Evolutionary conservation across 2,113 vertebrate species (phyloP), one percentile per base, ranked within the genome.

Genomic region (Triplophysa tibetana): DNA sequence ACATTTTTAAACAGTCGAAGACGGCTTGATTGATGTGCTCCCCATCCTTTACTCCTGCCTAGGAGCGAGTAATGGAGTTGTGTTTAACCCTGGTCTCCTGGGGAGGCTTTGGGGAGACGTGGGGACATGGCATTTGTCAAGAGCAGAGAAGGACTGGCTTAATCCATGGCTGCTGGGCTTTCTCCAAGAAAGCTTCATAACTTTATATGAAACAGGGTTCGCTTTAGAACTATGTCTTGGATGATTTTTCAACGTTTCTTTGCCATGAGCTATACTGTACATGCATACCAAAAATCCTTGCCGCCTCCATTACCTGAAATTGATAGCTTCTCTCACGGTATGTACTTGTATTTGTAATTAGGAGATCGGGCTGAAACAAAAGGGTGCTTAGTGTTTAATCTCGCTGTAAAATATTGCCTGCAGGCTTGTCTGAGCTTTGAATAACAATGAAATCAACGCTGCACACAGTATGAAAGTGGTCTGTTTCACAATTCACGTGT

Each of bases 71-170:
- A 86, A 83, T 84, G 81, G 85, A 84, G 80, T 88, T 86, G 81
- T 79, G 67, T 89, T 88, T 85, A 84, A 84, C 80, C 84, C 66
- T 78, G 63, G 68, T 80, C 79, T 67, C 85, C 70, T 73, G 68
- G 78, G 79, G 70, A 76, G 86, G 86, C 85, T 84, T 82, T 74
- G 67, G 73, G 64, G 67, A 63, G 66, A 67, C 75, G 65, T 81
- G 81, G 60, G 80, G 85, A 79, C 72, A 85, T 70, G 81, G 85
- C 70, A 86, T 87, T 88, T 85, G 88, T 89, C 89, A 83, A 78
- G 79, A 79, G 75, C 56, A 58, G 56, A 75, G 65, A 45, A 56
- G 70, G 74, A 29, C 70, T 67, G 65, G 77, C 70, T 82, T 82
- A 82, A 85, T 82, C 66, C 80, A 85, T 76, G 70, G 74, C 83